These are phyloP conservation scores for Macropodus opercularis DNA, from an alignment of 2,797 vertebrate species.

Conservation along the genomic window DNA sequence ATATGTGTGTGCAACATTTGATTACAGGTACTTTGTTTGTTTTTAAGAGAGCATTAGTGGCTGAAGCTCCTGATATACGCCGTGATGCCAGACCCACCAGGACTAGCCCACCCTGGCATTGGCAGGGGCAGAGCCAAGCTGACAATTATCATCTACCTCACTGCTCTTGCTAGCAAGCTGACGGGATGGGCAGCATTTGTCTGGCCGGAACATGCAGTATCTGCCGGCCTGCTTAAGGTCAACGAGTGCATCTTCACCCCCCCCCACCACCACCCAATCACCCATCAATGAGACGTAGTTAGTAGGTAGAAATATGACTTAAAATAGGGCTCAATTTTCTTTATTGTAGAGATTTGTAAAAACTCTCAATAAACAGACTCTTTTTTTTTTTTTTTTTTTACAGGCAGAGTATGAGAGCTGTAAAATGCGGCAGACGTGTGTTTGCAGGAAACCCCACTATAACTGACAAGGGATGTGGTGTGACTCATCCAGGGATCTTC, in stretches of 20 bases:
- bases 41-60: conserved; percentile 5
- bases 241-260: conserved; percentile 39
- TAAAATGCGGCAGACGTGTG: conserved; percentile 26
- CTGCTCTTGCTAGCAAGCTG: conserved; percentile 77
- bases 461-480: conserved; percentile 49
- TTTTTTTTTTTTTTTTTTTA: conserved; percentile 3
- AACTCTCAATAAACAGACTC: conserved; percentile 10
- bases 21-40: neutral
- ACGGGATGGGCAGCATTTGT: conserved; percentile 69
- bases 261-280: neutral
- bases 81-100: conserved; percentile 59
- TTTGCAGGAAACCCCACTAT: conserved; percentile 50
- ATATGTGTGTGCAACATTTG: neutral
- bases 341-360: conserved; percentile 3
- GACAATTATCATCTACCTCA: conserved; percentile 77
- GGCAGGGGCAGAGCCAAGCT: conserved; percentile 63
- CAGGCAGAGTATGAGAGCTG: conserved; percentile 11
- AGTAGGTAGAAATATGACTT: too few species aligned
- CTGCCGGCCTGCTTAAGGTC: conserved; percentile 50
- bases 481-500: conserved; percentile 65
- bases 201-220: conserved; percentile 52
- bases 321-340: neutral
- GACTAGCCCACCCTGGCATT: conserved; percentile 62
- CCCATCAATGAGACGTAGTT: neutral
- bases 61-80: conserved; percentile 39